phyloP scores from a whole-genome alignment of 2,113 vertebrate species.

The Acanthisitta chloris region DNA sequence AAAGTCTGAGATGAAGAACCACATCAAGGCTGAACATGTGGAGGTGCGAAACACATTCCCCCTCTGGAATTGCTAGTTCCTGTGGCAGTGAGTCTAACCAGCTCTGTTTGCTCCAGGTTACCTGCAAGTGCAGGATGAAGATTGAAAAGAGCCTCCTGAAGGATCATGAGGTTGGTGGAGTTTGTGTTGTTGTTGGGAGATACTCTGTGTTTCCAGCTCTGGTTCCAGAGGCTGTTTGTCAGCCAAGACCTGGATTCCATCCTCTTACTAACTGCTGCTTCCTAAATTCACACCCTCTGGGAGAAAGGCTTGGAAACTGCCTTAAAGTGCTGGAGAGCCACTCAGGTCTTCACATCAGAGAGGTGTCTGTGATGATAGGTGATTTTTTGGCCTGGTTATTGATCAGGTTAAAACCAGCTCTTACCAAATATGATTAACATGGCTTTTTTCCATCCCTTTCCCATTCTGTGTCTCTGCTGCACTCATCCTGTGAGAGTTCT shows the following conservation, averaged over 20 bases:
- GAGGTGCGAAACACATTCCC: slow-evolving; percentile 70
- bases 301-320: not conserved
- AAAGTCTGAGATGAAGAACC: slow-evolving; percentile 82
- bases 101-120: slow-evolving; percentile 72
- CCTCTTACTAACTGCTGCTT: not conserved
- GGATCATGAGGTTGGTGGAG: slow-evolving; percentile 84
- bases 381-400: not conserved
- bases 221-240: not conserved
- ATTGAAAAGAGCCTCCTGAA: slow-evolving; percentile 85
- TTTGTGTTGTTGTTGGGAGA: not conserved
- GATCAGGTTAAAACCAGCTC: not conserved
- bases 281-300: not conserved
- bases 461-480: not conserved
- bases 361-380: not conserved
- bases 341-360: not conserved
- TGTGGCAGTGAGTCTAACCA: not conserved
- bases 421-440: not conserved
- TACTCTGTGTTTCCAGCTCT: not conserved
- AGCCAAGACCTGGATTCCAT: not conserved
- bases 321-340: not conserved
- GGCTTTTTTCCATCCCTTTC: not conserved
- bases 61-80: not conserved
- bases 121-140: slow-evolving; percentile 90
- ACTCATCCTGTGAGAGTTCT: not conserved
- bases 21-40: slow-evolving; percentile 85